Evolutionary conservation across 2,797 vertebrate species (phyloP), one percentile per base, ranked within the genome.

Genomic region (Enteromius radiatus): DNA sequence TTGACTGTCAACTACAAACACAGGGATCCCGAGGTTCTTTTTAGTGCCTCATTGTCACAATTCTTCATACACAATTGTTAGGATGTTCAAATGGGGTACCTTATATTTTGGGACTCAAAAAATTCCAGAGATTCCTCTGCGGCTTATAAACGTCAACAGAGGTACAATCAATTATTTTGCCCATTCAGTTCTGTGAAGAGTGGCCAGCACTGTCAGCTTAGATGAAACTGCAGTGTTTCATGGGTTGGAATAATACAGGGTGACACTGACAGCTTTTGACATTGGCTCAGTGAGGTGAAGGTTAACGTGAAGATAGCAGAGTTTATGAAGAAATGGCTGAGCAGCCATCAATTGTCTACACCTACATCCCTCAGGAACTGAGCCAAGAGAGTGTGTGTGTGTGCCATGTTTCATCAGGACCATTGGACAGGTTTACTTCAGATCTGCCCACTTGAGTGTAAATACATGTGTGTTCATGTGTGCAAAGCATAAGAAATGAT

Each of bases 241-340:
- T 81, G 64, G 56, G 43, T 70, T 70, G 47, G 31, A 84, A 69
- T 76, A 61, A 76, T 81, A 33, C 49, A 76, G 38, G 49, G 56
- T 61, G 71, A 77, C 64, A 83, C 54, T 78, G 83, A 88, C 84
- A 68, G 84, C 67, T 33, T 80, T 59, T 88, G 81, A 86, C 64
- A 59, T 68, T 81, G 77, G 67, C 63, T 80, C 45, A 17, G 64
- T 33, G 38, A 28, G 67, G 80, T 45, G 82, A 77, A 33, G 64
- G 78, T 83, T 77, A 43, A 64, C 83, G 65, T 54, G 45, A 80
- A 79, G 74, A 84, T 70, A 69, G n/a, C 54, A 61, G 65, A 76
- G 54, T 83, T 70, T 61, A 61, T 63, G 28, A 83, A 77, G 63
- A 77, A 83, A 83, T 63, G 52, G 41, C 41, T 41, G 31, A 70